Base-by-base conservation (phyloP, 2,888 invertebrate species). In the Sycophila texana region DNA sequence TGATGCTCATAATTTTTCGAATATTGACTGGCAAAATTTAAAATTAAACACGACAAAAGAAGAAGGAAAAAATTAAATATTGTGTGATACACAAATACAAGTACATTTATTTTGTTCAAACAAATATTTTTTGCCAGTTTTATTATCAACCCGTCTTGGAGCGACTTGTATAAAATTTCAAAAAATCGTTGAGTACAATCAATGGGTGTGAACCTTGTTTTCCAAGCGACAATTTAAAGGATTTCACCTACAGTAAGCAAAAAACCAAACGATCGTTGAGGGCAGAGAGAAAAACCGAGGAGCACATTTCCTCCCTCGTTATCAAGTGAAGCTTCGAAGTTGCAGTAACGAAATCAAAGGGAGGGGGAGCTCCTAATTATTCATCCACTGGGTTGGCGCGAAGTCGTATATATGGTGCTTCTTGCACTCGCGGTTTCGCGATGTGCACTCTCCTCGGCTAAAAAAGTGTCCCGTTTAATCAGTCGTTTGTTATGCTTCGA, bases 201-300 rank as follows among this genome's bases (percentile, higher is more conserved):
- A 75, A 55, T n/a, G 53, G 67, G 67, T 78, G 61, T 68, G 63
- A 78, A 78, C 68, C 73, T 78, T 73, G 67, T 39, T 39, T 39
- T 39, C 4, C 39, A 39, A 39, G 39, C 0, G 10, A 10, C 7
- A 4, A 7, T 5, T 20, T 60, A 53, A 58, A 53, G 51, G 53
- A 61, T 68, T 26, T 70, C 39, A 10, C 14, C 7, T 30, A n/a
- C 14, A n/a, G n/a, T n/a, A 30, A 3, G 30, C 18, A 39, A 57
- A 70, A 68, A 26, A 68, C 10, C 30, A n/a, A 16, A 7, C 39
- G 10, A 39, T 5, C 10, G 39, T 39, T 10, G 39, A 39, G 4
- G 4, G 10, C 16, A 30, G 18, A 53, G 51, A 51, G 66, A 66
- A 72, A 57, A 30, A 5, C 39, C 39, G 39, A 39, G 10, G 22